These are phyloP conservation scores for Brachylomia viminalis DNA, from an alignment of 2,888 invertebrate species.

Conservation along the genomic window DNA sequence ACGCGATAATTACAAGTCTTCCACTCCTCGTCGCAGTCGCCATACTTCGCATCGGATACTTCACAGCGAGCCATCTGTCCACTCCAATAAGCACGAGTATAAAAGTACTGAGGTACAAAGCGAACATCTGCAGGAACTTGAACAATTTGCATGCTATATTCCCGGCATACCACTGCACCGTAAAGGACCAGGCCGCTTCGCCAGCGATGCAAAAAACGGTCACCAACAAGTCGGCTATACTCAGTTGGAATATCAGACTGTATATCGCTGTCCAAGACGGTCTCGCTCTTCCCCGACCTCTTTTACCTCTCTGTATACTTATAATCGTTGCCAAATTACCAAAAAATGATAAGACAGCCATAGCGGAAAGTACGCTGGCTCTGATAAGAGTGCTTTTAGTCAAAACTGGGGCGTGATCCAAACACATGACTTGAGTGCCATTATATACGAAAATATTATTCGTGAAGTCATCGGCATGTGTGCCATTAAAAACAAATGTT, in stretches of 20 bases:
- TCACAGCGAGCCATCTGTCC: slow-evolving; percentile 95
- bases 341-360: slow-evolving; percentile 93
- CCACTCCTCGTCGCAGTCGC: slow-evolving; percentile 93
- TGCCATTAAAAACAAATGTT: slow-evolving; percentile 75
- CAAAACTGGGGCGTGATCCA: slow-evolving; percentile 93
- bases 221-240: slow-evolving; percentile 95
- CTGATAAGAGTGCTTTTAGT: slow-evolving; percentile 92
- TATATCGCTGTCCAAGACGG: slow-evolving; percentile 94
- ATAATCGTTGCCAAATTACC: slow-evolving; percentile 94
- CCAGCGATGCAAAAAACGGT: slow-evolving; percentile 95
- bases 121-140: slow-evolving; percentile 95
- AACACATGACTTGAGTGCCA: slow-evolving; percentile 82
- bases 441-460: slow-evolving; percentile 77
- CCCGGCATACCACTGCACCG: slow-evolving; percentile 95
- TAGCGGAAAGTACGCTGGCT: slow-evolving; percentile 92
- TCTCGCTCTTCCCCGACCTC: slow-evolving; percentile 89
- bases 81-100: slow-evolving; percentile 95
- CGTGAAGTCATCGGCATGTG: slow-evolving; percentile 73
- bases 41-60: slow-evolving; percentile 94
- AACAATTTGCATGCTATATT: slow-evolving; percentile 94
- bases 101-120: slow-evolving; percentile 95
- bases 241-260: slow-evolving; percentile 95
- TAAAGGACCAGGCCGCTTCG: slow-evolving; percentile 95
- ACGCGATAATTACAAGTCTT: slow-evolving; percentile 92
- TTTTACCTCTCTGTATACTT: slow-evolving; percentile 93